Percentiles rank a stretch among this genome's conserved stretches.
These are phyloP conservation scores for Charina bottae DNA, from an alignment of 2,113 vertebrate genomes.

Conservation along the genomic window DNA sequence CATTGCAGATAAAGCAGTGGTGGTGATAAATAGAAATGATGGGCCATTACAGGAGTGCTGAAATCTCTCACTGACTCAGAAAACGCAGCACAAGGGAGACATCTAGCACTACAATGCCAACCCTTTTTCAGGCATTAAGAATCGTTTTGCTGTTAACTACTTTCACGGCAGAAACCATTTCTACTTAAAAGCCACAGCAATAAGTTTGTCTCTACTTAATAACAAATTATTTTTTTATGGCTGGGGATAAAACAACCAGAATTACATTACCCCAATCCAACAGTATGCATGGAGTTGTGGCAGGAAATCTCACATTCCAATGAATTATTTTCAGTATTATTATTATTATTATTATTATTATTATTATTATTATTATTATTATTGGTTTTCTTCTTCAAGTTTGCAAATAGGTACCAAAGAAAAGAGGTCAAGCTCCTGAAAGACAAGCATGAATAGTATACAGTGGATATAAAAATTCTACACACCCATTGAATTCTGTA, in stretches of 20 bases:
- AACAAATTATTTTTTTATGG: neutral
- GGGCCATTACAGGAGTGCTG: neutral
- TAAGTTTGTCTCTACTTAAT: neutral
- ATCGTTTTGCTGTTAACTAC: neutral
- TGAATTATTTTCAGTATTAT: neutral
- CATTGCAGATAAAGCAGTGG: conserved; percentile 6
- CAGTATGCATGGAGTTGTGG: too few species aligned
- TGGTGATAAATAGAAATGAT: conserved; percentile 6
- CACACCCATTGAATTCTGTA: too few species aligned
- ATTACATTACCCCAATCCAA: neutral
- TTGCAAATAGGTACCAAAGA: neutral
- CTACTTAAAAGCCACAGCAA: neutral
- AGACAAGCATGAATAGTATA: neutral
- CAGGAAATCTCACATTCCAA: neutral
- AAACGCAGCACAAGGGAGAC: neutral
- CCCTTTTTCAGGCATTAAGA: neutral
- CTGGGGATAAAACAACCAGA: neutral
- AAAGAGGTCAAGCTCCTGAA: neutral
- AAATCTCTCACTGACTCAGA: neutral
- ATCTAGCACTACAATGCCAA: neutral
- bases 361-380: neutral
- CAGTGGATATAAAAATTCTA: too few species aligned
- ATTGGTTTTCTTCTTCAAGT: neutral
- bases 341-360: too few species aligned
- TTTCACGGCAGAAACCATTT: neutral